Conservation (phyloP, 2,113 vertebrate genomes). For the Odocoileus hemionus region DNA sequence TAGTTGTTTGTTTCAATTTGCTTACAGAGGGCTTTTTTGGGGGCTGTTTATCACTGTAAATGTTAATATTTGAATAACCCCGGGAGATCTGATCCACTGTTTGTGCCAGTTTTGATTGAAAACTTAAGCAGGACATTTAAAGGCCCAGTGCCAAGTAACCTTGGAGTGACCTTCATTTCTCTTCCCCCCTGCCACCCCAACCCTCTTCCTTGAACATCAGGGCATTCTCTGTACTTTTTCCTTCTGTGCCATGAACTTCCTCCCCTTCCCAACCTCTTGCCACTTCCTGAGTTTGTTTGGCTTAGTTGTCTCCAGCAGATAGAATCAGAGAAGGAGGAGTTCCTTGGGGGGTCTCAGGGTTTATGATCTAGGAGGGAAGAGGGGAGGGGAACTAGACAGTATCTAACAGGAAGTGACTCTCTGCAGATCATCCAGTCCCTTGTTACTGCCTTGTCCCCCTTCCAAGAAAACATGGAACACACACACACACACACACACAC, state of each 20-base stretch:
- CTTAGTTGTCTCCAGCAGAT: conserved; percentile 79
- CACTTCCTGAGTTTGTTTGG: conserved; percentile 88
- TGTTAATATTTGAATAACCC: conserved; percentile 82
- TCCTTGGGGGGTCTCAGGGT: conserved; percentile 4
- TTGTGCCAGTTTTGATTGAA: conserved; percentile 83
- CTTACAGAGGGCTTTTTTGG: conserved; percentile 77
- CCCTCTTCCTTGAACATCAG: conserved; percentile 69
- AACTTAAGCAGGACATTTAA: conserved; percentile 76
- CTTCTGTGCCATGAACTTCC: conserved; percentile 80
- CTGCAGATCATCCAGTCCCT: conserved; percentile 69
- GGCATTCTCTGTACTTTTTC: conserved; percentile 79
- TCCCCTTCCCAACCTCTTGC: conserved; percentile 74
- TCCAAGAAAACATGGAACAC: conserved; percentile 53
- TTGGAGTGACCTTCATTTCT: conserved; percentile 73
- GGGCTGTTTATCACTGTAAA: conserved; percentile 80
- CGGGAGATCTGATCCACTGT: conserved; percentile 76
- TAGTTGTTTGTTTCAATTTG: conserved; percentile 78
- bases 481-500: not conserved
- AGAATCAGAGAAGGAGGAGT: conserved; percentile 75
- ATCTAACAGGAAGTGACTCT: conserved; percentile 79
- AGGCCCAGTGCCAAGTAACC: conserved; percentile 72
- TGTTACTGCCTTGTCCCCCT: conserved; percentile 50
- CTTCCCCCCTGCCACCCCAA: not conserved
- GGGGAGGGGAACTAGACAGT: conserved; percentile 59
- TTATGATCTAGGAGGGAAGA: conserved; percentile 11